Conservation (phyloP, 2,113 vertebrate genomes). For the Callochromis pleurospilus region DNA sequence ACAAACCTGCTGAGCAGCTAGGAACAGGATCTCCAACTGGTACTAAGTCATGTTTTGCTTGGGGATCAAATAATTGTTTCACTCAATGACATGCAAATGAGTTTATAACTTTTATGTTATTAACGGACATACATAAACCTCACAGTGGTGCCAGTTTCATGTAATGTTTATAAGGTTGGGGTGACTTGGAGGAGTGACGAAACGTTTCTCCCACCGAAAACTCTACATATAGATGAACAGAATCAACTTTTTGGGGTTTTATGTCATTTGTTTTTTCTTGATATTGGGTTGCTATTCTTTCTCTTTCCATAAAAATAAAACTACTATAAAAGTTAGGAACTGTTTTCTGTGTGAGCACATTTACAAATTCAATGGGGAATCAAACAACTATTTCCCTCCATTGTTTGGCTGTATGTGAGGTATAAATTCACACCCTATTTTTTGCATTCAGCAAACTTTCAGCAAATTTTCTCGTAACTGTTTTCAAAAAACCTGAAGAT, state of each 20-base stretch:
- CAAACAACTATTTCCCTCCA: not conserved
- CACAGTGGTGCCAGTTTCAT: not conserved
- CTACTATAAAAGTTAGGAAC: not conserved
- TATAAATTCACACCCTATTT: not conserved
- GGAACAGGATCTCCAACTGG: not conserved
- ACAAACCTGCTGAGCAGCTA: not conserved
- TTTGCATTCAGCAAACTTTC: not conserved
- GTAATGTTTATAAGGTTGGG: not conserved
- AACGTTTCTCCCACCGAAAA: not conserved
- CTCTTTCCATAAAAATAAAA: not conserved
- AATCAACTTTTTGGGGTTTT: not conserved
- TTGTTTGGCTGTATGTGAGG: not conserved
- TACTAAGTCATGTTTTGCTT: not conserved
- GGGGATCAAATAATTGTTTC: not conserved
- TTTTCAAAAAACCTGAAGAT: not conserved
- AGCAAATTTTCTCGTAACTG: not conserved
- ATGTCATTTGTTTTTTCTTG: not conserved
- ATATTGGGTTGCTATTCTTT: not conserved
- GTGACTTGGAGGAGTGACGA: not conserved
- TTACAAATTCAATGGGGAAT: not conserved
- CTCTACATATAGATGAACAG: not conserved
- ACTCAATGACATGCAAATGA: not conserved
- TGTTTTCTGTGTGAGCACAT: not conserved
- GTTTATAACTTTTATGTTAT: not conserved
- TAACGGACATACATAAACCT: not conserved